Percentiles rank a stretch among this genome's conserved stretches.
These are phyloP conservation scores for Macrochelys suwanniensis DNA, from an alignment of 2,797 vertebrate species.

Conservation along the genomic window DNA sequence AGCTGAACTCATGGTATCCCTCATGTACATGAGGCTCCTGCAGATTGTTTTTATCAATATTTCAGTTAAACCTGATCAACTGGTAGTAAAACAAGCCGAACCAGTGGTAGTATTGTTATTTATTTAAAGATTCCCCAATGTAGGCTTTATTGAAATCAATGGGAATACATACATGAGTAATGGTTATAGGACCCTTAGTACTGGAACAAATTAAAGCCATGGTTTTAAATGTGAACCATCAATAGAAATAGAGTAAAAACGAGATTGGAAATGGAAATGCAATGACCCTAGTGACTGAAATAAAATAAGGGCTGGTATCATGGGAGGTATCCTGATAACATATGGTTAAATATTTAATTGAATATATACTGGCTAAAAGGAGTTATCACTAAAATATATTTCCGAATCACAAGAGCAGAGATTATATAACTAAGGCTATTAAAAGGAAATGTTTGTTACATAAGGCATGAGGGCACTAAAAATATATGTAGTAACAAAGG, in stretches of 20 bases:
- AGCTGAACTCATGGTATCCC: not conserved
- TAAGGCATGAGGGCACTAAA: slow-evolving; percentile 17
- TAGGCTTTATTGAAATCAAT: not conserved
- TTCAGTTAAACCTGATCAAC: not conserved
- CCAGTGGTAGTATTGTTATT: not conserved
- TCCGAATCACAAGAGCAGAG: slow-evolving; percentile 8
- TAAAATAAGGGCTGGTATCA: slow-evolving; percentile 43
- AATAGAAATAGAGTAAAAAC: not conserved
- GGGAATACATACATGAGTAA: not conserved
- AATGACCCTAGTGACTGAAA: not conserved
- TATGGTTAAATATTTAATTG: slow-evolving; percentile 47
- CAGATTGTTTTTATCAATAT: not conserved
- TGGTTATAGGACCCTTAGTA: not conserved
- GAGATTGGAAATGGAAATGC: not conserved
- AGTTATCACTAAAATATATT: slow-evolving; percentile 52
- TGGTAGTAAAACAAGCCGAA: not conserved
- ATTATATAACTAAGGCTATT: slow-evolving; percentile 52
- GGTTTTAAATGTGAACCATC: not conserved
- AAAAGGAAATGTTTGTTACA: slow-evolving; percentile 37
- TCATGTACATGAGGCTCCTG: not conserved
- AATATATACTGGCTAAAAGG: slow-evolving; percentile 28
- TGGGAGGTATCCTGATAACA: slow-evolving; percentile 3
- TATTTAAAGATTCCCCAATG: not conserved
- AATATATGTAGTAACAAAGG: slow-evolving; percentile 4
- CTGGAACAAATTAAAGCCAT: not conserved